These are phyloP conservation scores for Euphydryas editha DNA, from an alignment of 2,888 invertebrate genomes.

Conservation along the genomic window DNA sequence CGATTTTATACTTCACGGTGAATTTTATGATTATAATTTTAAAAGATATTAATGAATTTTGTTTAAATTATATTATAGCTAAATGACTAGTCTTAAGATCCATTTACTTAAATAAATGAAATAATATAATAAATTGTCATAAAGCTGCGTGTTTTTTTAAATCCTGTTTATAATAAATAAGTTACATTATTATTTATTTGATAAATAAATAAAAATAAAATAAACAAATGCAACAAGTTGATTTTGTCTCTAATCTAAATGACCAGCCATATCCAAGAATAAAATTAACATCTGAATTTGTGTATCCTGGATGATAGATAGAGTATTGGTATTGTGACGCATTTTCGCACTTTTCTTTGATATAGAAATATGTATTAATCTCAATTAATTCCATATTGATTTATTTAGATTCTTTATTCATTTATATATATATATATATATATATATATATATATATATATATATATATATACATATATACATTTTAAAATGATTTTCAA, in stretches of 20 bases:
- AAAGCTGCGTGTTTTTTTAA: too few species aligned
- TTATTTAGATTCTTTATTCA: too few species aligned
- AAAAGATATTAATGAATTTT: background rate
- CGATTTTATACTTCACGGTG: conserved; percentile 5
- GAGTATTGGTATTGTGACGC: conserved; percentile 19
- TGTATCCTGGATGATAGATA: conserved; percentile 18
- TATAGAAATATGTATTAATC: background rate
- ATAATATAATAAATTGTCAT: conserved; percentile 28
- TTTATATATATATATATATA: too few species aligned
- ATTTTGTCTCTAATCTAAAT: conserved; percentile 35
- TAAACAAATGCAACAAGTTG: conserved; percentile 24
- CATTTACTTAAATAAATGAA: conserved; percentile 37
- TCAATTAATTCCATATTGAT: background rate
- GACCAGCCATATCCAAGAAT: conserved; percentile 22
- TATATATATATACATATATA: too few species aligned
- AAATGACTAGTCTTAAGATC: conserved; percentile 17
- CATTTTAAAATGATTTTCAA: background rate
- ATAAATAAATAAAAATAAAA: too few species aligned
- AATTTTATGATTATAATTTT: conserved; percentile 11
- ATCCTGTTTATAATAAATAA: too few species aligned
- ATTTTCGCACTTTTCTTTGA: conserved; percentile 19
- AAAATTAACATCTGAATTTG: conserved; percentile 26
- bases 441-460: too few species aligned
- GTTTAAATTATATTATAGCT: too few species aligned
- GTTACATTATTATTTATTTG: too few species aligned